Evolutionary conservation across 53 echinoderm and acorn worm genomes (phyloP), one percentile per base, ranked within the genome.

Genomic region (Glandiceps talaboti): DNA sequence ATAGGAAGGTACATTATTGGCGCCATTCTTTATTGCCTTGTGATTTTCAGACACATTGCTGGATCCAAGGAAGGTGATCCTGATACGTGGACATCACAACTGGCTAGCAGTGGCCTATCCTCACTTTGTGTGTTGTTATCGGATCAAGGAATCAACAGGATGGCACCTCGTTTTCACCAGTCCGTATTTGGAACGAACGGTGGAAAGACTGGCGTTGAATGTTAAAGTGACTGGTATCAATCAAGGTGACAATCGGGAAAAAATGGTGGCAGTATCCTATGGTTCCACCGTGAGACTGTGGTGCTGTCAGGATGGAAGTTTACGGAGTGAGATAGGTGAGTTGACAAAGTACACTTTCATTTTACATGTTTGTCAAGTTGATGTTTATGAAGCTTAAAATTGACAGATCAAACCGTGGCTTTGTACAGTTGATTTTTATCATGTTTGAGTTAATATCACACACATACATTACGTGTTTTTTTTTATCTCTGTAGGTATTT

Each of bases 261-360:
- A 89, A 88, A 99, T 99, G 99, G 89, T 99, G 74, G 99, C 99
- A n/a, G 91, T 99, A 33, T 89, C 99, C n/a, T 99, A 85, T 31
- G 93, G 91, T 0, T 89, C 89, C 78, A 94, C 91, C 87, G 93
- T 99, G 74, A 78, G 93, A 31, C 88, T 99, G 74, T 99, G 99
- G 99, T 86, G 99, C 33, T 94, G 99, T 75, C 93, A 91, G 32
- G 93, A 94, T 30, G 91, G 85, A 30, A 91, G 79, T 73, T 82
- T 82, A 30, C 82, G 87, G 31, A 89, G 74, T 29, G 82, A 85
- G 85, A 78, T 89, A 12, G 89, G 89, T 89, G 77, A 30, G 87
- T 45, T 45, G n/a, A n/a, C n/a, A n/a, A n/a, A n/a, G n/a, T n/a
- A n/a, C n/a, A n/a, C n/a, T n/a, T n/a, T n/a, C n/a, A n/a, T n/a